Percentiles rank a stretch among this genome's conserved stretches.
phyloP scores from a whole-genome alignment of 2,888 invertebrate genomes.

The Metallyticus violacea region DNA sequence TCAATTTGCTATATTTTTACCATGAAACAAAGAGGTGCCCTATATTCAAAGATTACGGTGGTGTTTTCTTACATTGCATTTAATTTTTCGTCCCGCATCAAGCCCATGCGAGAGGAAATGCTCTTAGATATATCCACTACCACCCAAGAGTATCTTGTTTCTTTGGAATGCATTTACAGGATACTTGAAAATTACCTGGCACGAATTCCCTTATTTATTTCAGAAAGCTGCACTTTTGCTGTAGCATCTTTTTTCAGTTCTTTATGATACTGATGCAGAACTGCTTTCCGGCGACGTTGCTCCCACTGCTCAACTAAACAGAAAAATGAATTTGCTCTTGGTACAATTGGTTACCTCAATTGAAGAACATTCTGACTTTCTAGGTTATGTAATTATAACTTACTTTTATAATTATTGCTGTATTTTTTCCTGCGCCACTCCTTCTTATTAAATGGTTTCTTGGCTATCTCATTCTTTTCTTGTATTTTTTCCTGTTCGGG shows the following conservation, averaged over 20 bases:
- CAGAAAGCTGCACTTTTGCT: neutral
- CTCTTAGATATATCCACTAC: no score
- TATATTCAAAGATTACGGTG: no score
- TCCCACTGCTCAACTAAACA: slow-evolving; percentile 61
- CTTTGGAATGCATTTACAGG: no score
- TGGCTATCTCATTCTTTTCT: slow-evolving; percentile 36
- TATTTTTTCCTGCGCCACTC: slow-evolving; percentile 64
- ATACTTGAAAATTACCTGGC: neutral
- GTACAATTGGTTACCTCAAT: neutral
- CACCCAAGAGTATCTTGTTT: no score
- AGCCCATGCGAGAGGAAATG: no score
- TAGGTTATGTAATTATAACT: slow-evolving; percentile 7
- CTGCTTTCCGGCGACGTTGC: slow-evolving; percentile 58
- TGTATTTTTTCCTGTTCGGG: neutral
- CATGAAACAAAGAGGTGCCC: no score
- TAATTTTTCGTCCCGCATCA: no score
- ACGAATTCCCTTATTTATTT: neutral
- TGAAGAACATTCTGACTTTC: no score
- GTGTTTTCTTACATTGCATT: no score
- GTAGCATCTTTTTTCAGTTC: slow-evolving; percentile 47
- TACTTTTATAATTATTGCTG: slow-evolving; percentile 64
- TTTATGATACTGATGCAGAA: slow-evolving; percentile 57
- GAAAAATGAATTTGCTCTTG: slow-evolving; percentile 16
- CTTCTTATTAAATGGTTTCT: slow-evolving; percentile 66
- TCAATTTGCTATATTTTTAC: no score